Conservation (phyloP, 2,888 invertebrate genomes). For the Melinopterus prodromus region DNA sequence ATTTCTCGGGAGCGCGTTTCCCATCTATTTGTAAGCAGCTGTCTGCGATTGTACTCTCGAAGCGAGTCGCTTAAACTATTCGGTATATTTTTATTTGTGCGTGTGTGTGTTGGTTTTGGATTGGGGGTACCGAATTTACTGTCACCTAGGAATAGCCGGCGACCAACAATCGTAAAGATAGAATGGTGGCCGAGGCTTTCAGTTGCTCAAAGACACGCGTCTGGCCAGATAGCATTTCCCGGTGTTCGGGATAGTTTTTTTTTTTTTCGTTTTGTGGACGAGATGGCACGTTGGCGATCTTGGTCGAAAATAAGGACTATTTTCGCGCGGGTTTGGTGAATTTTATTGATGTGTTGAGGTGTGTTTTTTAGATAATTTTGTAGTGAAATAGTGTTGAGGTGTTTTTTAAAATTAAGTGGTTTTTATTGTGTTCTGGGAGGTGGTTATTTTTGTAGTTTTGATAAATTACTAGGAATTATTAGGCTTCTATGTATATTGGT, state of each 20-base stretch:
- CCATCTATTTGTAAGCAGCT: not conserved
- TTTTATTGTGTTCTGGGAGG: too few relatives aligned
- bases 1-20: not conserved
- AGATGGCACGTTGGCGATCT: not conserved
- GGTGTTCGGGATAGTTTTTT: conserved; percentile 18
- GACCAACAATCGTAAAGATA: conserved; percentile 15
- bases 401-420: not conserved
- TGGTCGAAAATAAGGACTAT: not conserved
- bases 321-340: not conserved
- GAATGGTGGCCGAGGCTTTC: conserved; percentile 11
- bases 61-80: not conserved
- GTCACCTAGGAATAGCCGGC: conserved; percentile 22
- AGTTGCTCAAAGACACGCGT: conserved; percentile 13
- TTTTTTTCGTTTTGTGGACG: conserved; percentile 5
- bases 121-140: conserved; percentile 26
- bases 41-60: not conserved
- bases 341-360: not conserved
- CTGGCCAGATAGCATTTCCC: not conserved
- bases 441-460: too few relatives aligned
- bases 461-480: too few relatives aligned
- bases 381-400: not conserved
- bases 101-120: not conserved
- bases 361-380: not conserved
- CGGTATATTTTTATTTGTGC: conserved; percentile 4
- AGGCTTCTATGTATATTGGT: too few relatives aligned